These are phyloP conservation scores for Lutraria rhynchaena DNA, from an alignment of 1,140 invertebrate genomes.

Conservation along the genomic window DNA sequence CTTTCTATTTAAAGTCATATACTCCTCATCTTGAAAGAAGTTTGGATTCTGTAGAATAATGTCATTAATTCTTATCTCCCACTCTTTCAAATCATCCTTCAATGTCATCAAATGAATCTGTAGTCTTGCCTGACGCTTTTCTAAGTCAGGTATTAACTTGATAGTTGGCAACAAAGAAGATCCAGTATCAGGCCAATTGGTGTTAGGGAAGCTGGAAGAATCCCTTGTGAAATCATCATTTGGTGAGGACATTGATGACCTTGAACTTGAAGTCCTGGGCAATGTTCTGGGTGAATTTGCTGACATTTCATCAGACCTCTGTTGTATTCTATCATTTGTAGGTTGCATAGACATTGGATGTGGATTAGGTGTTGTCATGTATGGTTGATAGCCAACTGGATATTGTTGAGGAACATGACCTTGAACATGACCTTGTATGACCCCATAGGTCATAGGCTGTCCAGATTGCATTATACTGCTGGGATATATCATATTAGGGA, in stretches of 20 bases:
- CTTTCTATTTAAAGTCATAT: slow-evolving; percentile 14
- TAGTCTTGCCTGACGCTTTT: slow-evolving; percentile 30
- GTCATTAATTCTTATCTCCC: slow-evolving; percentile 44
- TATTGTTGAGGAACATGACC: slow-evolving; percentile 18
- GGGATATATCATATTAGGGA: slow-evolving; percentile 15
- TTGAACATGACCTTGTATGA: background rate
- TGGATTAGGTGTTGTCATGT: background rate
- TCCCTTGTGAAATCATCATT: background rate
- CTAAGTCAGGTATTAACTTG: slow-evolving; percentile 20
- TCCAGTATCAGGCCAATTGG: background rate
- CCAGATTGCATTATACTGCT: slow-evolving; percentile 1
- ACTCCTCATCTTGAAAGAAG: slow-evolving; percentile 53
- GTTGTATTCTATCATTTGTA: background rate
- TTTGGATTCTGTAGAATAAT: slow-evolving; percentile 48
- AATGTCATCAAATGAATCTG: slow-evolving; percentile 36
- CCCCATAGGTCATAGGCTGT: background rate
- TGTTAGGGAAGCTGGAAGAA: background rate
- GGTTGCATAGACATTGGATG: background rate
- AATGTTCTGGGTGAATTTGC: background rate
- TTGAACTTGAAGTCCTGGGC: slow-evolving; percentile 10
- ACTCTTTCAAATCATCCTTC: slow-evolving; percentile 37
- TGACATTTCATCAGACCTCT: background rate
- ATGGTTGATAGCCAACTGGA: slow-evolving; percentile 9
- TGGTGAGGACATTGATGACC: slow-evolving; percentile 13
- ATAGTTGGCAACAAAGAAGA: slow-evolving; percentile 26